Evolutionary conservation across 2,888 invertebrate species (phyloP), one percentile per base, ranked within the genome.

Genomic region (Ophion slaviceki): DNA sequence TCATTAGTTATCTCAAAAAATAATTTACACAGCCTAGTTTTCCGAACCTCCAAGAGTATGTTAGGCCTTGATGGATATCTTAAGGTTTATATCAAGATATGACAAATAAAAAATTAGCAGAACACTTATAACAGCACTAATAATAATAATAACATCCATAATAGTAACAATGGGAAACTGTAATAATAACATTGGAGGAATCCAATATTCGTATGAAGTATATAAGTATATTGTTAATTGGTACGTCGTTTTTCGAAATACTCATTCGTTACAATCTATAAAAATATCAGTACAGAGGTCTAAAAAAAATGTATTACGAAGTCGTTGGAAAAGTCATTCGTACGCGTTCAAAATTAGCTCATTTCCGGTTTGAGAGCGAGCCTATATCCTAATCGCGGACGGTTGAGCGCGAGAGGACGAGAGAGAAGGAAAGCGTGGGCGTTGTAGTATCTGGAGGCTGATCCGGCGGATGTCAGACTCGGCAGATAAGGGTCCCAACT

Each of bases 401-500:
- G 64, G 53, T 68, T 57, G 82, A 86, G 85, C 88, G 87, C 85
- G 84, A 70, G 82, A 68, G 79, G 88, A 86, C 86, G 88, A 85
- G 86, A 91, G 82, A 83, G 91, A 91, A 93, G 93, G 93, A 93
- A 94, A 93, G 92, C 89, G 93, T 93, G 91, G 94, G 93, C 90
- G 92, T 89, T 89, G 88, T 82, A 88, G 91, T 93, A 93, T 93
- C 93, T 90, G 89, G 68, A 88, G 88, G 93, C 93, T 94, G 94
- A 94, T 93, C 93, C 93, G 93, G 93, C 94, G 94, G 94, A 94
- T 93, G 94, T 91, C 91, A 90, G 92, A 86, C 90, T 92, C 91
- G 89, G 86, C 88, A 89, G 92, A 92, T 92, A 93, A 93, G 88
- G 88, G 88, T 78, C 62, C 89, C 91, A 92, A 91, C 92, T 93